Evolutionary conservation across 2,113 vertebrate genomes (phyloP), one percentile per base, ranked within the genome.

Genomic region (Ciconia boyciana): DNA sequence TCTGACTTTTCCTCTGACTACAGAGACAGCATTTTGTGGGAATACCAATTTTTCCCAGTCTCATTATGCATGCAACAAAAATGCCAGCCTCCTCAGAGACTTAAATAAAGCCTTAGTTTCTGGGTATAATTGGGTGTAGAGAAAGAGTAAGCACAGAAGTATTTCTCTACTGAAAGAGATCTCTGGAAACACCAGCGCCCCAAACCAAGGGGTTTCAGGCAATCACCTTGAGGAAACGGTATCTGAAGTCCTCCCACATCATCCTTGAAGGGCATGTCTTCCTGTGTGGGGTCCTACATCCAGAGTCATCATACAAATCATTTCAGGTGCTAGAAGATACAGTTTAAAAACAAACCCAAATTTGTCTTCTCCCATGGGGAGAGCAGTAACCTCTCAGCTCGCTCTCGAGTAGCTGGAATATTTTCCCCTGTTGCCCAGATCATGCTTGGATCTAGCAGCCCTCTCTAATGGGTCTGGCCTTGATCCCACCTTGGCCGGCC

Each of bases 171-270:
- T 0, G 0, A 15, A 60, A n/a, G 5, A 54, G 36, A 71, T 24
- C 24, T 41, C 46, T 41, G 36, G 20, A 71, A 83, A 68, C 28
- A 61, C 29, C 48, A 39, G 18, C 32, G 41, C 5, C 16, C 34
- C 49, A 64, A 32, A 10, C 3, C 14, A 8, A 15, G 21, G 12
- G 19, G 8, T 28, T 51, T 62, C 28, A 51, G 82, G 57, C 31
- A 68, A 52, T 15, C 20, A 8, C 16, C 54, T 69, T 1, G 0
- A 49, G 58, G 17, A n/a, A 46, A 16, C 0, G 0, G 20, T 10
- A 51, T 21, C n/a, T 22, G 16, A 76, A 75, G 4, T 17, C 66
- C 58, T 69, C 54, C n/a, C 49, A 83, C 69, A 55, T 16, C 26
- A 71, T 7, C 55, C 74, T 7, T 16, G 13, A 75, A 62, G 18